Base-by-base conservation (phyloP, 2,113 vertebrate species). In the Malurus cyaneus region DNA sequence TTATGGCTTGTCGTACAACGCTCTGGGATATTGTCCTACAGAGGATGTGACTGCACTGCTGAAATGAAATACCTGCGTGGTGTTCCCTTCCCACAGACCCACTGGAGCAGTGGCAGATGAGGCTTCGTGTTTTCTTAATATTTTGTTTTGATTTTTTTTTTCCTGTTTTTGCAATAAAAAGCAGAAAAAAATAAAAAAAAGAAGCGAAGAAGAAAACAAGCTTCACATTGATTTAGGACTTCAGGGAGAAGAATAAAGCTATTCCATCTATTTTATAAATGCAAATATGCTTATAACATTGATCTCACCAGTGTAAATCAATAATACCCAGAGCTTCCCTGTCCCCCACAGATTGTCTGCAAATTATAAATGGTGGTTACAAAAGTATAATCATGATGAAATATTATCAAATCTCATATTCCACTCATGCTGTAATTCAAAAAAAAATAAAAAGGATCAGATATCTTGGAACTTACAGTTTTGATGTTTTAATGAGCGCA, bases 401-500 rank as follows among this genome's bases (percentile, higher is more conserved):
- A 96, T 95, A 97, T 88, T 92, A 89, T 67, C 81, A 66, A 42
- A 84, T 79, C 73, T 85, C 49, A 53, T 92, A 85, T 91, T 95
- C 89, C 94, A 65, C 62, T 73, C 54, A 91, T 94, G 88, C 60
- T 97, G 71, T 94, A 97, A 97, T 94, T 97, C 85, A 97, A 80
- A 97, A 91, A 97, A 92, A 80, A 74, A 95, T 91, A 97, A 97
- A 91, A 97, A 92, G 81, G 77, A 95, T 92, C 87, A 97, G 94
- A 85, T 96, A 96, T 91, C 71, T 95, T 93, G 86, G 82, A 98
- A 97, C 84, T 90, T 88, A 41, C 91, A 93, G 84, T 95, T 97
- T 94, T 97, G 96, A 97, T 95, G 93, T 97, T 98, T 97, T 97
- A 98, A 98, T 97, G 96, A 97, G 79, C 86, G 91, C 60, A 86